A percentile compares a stretch with the other conserved stretches of the same genome.
Conservation (phyloP, 1,140 invertebrate species). For the Drosophila aff. region DNA sequence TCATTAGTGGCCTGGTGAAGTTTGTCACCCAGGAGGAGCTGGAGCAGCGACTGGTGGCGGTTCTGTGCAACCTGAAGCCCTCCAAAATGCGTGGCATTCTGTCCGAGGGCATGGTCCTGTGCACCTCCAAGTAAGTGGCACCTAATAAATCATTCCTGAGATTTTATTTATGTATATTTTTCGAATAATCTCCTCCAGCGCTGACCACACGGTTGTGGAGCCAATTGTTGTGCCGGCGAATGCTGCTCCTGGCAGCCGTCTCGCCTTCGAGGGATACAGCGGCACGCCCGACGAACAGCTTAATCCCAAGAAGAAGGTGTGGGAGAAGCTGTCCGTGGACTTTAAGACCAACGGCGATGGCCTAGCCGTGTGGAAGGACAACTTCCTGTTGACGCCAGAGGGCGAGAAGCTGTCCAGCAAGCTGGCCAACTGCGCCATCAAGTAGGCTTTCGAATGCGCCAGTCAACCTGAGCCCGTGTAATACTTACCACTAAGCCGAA, state of each 20-base stretch:
- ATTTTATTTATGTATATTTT: neutral
- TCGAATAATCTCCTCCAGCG: constrained; percentile 83
- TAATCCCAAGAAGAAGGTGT: constrained; percentile 99
- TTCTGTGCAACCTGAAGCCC: constrained; percentile 97
- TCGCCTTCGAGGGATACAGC: constrained; percentile 92
- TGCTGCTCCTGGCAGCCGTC: constrained; percentile 91
- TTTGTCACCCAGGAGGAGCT: constrained; percentile 95
- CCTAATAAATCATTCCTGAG: accelerated
- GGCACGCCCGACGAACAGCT: constrained; percentile 92
- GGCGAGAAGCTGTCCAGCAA: constrained; percentile 81
- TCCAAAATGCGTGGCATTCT: constrained; percentile 96
- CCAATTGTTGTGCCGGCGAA: constrained; percentile 91
- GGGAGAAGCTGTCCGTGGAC: constrained; percentile 96
- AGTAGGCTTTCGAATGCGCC: constrained; percentile 60
- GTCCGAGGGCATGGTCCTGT: constrained; percentile 96
- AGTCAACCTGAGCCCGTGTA: constrained; percentile 71
- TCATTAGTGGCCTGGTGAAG: constrained; percentile 96
- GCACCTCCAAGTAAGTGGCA: constrained; percentile 91
- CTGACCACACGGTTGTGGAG: constrained; percentile 93
- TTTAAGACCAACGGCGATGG: constrained; percentile 91
- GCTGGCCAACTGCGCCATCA: constrained; percentile 80
- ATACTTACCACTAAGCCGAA: constrained; percentile 70
- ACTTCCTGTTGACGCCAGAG: constrained; percentile 88
- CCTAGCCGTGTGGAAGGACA: constrained; percentile 93
- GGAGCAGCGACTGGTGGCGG: constrained; percentile 93